These are phyloP conservation scores for Diadophis punctatus DNA, from an alignment of 2,113 vertebrate species.

Conservation along the genomic window DNA sequence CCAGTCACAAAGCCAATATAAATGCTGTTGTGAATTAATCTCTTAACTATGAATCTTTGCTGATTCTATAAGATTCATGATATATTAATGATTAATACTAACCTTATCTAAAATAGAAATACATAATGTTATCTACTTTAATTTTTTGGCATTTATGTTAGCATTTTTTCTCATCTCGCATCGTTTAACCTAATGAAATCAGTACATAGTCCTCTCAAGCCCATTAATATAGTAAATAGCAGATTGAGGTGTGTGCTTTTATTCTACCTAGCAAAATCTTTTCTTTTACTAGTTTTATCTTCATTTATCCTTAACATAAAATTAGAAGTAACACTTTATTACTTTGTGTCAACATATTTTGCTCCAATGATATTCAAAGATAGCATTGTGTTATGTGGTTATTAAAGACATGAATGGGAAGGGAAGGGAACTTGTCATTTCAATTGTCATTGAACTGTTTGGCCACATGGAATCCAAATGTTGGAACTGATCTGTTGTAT, in stretches of 20 bases:
- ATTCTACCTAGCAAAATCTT: background rate
- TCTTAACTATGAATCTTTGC: background rate
- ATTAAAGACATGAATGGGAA: background rate
- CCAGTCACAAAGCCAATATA: conserved; percentile 35
- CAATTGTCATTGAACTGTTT: background rate
- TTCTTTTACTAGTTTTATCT: background rate
- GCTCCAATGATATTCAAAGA: background rate
- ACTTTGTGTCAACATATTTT: background rate
- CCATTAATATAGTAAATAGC: background rate
- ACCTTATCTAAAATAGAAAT: conserved; percentile 19
- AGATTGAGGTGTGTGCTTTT: background rate
- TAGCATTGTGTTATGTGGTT: background rate
- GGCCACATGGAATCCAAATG: background rate
- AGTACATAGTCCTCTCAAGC: background rate
- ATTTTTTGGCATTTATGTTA: background rate
- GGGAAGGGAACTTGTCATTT: background rate
- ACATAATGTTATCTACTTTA: background rate
- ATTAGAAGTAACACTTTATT: background rate
- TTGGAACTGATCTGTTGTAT: background rate
- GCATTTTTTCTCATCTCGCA: background rate
- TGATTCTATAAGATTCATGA: background rate
- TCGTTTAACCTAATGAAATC: background rate
- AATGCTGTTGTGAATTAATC: conserved; percentile 46
- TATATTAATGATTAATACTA: conserved; percentile 17
- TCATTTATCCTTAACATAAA: background rate